Conservation (phyloP, 2,797 vertebrate species). For the Trachops cirrhosus region DNA sequence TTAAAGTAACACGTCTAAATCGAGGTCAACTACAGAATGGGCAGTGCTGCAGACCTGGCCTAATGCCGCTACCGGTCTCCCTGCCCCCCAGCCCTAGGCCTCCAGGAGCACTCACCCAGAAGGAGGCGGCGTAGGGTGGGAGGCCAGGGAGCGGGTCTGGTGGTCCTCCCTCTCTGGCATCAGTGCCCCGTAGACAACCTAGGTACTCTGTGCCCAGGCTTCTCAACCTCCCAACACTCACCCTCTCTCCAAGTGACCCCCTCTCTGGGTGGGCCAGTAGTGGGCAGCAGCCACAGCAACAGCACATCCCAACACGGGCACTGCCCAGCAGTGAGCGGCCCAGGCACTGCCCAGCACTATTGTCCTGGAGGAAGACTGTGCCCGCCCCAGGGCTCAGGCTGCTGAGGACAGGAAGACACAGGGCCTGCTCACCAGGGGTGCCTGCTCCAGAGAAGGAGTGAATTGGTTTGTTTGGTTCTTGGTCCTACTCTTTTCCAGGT, state of each 20-base stretch:
- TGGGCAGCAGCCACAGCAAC: slow-evolving; percentile 68
- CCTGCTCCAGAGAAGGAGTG: background rate
- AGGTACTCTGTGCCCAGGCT: background rate
- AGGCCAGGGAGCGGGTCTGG: background rate
- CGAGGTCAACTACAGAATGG: background rate
- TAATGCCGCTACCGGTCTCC: background rate
- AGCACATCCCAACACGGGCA: slow-evolving; percentile 63
- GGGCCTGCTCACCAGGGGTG: background rate
- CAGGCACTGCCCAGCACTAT: slow-evolving; percentile 70
- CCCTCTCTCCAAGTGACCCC: slow-evolving; percentile 53
- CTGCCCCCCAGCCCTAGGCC: background rate
- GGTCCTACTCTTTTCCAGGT: background rate
- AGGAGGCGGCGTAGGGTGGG: background rate
- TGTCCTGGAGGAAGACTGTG: slow-evolving; percentile 41
- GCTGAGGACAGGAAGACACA: background rate
- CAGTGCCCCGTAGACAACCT: background rate
- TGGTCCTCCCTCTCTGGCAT: background rate
- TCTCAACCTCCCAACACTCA: slow-evolving; percentile 42
- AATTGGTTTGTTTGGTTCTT: background rate
- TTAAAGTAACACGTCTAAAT: background rate
- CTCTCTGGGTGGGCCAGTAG: slow-evolving; percentile 51
- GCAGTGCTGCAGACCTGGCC: background rate
- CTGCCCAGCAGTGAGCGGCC: background rate
- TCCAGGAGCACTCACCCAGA: background rate
- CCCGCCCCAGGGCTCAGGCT: slow-evolving; percentile 37